phyloP scores from a whole-genome alignment of 1,140 invertebrate genomes.

The Chrysomallon squamiferum region DNA sequence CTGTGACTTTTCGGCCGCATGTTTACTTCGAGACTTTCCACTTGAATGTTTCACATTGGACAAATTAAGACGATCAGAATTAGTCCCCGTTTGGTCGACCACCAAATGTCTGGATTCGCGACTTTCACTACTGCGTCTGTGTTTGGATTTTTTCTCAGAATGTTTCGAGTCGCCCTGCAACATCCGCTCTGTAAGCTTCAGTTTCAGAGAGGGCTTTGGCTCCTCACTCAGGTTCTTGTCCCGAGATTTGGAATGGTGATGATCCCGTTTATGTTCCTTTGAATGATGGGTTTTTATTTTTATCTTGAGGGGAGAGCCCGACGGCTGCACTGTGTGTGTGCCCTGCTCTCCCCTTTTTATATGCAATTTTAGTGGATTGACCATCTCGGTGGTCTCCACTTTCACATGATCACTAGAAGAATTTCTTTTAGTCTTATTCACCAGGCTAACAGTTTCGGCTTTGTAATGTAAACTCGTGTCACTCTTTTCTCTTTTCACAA shows the following conservation, averaged over 20 bases:
- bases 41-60: not conserved
- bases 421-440: not conserved
- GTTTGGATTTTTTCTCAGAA: constrained; percentile 7
- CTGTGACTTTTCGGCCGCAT: not conserved
- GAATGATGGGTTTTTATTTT: constrained; percentile 2
- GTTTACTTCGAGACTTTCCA: not conserved
- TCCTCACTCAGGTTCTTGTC: not conserved
- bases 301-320: constrained; percentile 1
- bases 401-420: not conserved
- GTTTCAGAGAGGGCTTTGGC: constrained; percentile 2
- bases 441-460: not conserved
- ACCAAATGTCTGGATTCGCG: not conserved
- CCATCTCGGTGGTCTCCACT: not conserved
- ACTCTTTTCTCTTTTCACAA: not conserved
- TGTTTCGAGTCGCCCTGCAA: not conserved
- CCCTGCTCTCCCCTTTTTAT: not conserved
- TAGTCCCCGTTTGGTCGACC: not conserved
- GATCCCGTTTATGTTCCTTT: not conserved
- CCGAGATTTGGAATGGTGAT: not conserved
- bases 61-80: not conserved
- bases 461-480: not conserved
- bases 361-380: not conserved
- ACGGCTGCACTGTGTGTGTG: not conserved
- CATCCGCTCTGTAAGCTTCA: not conserved
- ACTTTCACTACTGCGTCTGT: not conserved